Evolutionary conservation across 2,888 invertebrate genomes (phyloP).

Genomic region (Scaptomyza parva): DNA sequence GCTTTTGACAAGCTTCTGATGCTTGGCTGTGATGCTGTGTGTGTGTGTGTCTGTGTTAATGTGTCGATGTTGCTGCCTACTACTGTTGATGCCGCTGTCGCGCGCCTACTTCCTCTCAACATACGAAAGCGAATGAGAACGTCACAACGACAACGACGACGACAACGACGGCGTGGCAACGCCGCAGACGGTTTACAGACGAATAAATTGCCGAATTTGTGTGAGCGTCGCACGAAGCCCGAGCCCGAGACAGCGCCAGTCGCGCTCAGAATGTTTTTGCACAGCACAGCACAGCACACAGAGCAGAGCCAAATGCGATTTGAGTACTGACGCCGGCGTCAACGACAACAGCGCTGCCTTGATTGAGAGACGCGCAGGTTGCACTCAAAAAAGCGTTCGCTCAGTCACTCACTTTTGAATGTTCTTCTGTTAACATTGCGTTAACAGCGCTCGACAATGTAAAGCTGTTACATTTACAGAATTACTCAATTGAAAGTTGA

Average conservation of each 20-base stretch:
- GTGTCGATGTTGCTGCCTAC: slow-evolving; percentile 14
- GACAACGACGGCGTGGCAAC: slow-evolving; percentile 63
- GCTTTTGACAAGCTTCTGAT: slow-evolving; percentile 15
- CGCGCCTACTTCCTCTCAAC: slow-evolving; percentile 61
- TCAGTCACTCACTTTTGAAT: slow-evolving; percentile 37
- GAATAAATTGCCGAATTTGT: slow-evolving; percentile 76
- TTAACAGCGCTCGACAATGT: slow-evolving; percentile 44
- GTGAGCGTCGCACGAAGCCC: slow-evolving; percentile 76
- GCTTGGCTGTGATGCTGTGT: background rate
- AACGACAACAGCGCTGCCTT: slow-evolving; percentile 25
- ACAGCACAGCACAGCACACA: slow-evolving; percentile 30
- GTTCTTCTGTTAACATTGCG: slow-evolving; percentile 12
- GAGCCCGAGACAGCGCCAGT: slow-evolving; percentile 64
- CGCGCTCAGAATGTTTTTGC: slow-evolving; percentile 69
- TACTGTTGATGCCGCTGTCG: slow-evolving; percentile 38
- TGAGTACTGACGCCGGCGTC: slow-evolving; percentile 27
- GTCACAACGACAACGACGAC: slow-evolving; percentile 42
- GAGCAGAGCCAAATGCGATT: slow-evolving; percentile 30
- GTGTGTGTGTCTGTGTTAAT: slow-evolving; percentile 9
- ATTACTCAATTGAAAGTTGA: slow-evolving; percentile 19
- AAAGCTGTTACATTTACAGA: slow-evolving; percentile 51
- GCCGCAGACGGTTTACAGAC: slow-evolving; percentile 76
- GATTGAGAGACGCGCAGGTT: slow-evolving; percentile 67
- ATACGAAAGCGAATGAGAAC: slow-evolving; percentile 62
- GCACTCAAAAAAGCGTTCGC: slow-evolving; percentile 56